phyloP scores from a whole-genome alignment of 1,140 invertebrate species.

The Diabrotica virgifera region DNA sequence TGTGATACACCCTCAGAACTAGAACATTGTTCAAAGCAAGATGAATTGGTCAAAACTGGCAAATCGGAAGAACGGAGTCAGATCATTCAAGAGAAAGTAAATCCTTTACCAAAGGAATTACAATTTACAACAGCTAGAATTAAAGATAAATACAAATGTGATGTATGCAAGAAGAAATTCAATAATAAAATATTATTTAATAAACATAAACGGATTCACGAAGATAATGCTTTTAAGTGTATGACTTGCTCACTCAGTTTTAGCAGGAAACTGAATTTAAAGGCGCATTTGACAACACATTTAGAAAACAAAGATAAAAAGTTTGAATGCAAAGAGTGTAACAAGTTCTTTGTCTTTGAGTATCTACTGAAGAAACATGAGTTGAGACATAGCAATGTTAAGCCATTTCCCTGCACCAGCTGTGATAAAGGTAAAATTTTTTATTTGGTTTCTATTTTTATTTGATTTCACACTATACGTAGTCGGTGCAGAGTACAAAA shows the following conservation, averaged over 20 bases:
- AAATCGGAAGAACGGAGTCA: conserved; percentile 19
- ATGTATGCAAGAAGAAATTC: too few relatives aligned
- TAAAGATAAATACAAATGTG: too few relatives aligned
- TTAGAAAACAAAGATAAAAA: conserved; percentile 9
- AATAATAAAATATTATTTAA: too few relatives aligned
- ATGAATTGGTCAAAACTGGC: conserved; percentile 4
- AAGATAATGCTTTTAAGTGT: too few relatives aligned
- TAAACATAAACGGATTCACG: too few relatives aligned
- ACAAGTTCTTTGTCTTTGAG: not conserved
- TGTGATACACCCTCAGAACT: conserved; percentile 8
- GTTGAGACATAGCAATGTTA: not conserved
- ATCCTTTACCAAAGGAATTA: conserved; percentile 5
- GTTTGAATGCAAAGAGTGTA: conserved; percentile 11
- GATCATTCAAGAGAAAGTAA: conserved; percentile 6
- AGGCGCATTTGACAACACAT: too few relatives aligned
- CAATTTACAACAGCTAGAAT: not conserved
- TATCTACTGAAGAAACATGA: not conserved
- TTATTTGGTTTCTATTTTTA: too few relatives aligned
- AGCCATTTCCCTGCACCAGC: not conserved
- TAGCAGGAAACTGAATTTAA: too few relatives aligned
- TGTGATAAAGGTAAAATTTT: conserved; percentile 9
- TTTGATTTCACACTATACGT: too few relatives aligned
- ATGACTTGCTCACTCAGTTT: too few relatives aligned
- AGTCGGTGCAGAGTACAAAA: too few relatives aligned
- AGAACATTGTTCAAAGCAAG: conserved; percentile 8